These are phyloP conservation scores for Cinclus cinclus DNA, from an alignment of 2,113 vertebrate genomes.

Conservation along the genomic window DNA sequence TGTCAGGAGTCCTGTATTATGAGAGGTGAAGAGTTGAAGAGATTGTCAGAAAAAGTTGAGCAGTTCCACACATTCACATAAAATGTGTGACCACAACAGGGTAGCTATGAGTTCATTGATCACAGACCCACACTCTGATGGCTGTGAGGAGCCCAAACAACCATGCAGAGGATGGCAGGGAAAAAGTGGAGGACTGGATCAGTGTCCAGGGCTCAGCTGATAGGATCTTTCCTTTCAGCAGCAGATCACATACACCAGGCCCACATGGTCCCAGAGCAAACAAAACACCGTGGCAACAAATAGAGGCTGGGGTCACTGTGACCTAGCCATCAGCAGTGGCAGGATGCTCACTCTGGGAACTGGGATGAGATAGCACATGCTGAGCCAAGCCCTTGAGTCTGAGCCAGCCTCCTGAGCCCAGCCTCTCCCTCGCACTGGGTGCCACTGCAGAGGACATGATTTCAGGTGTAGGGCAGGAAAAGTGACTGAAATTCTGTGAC, in stretches of 20 bases:
- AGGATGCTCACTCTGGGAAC: neutral
- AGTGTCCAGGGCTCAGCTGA: neutral
- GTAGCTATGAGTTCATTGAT: neutral
- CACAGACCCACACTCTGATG: neutral
- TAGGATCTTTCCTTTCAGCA: neutral
- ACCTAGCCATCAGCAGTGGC: neutral
- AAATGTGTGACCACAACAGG: neutral
- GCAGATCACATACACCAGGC: neutral
- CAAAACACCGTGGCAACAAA: neutral
- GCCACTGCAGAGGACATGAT: neutral
- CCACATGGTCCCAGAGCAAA: neutral
- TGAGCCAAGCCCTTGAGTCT: neutral
- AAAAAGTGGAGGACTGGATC: fast-evolving
- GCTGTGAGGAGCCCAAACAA: neutral
- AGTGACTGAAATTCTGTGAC: neutral
- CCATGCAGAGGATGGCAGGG: neutral
- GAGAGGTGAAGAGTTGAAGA: neutral
- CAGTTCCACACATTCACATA: neutral
- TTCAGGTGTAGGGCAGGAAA: neutral
- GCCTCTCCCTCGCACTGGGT: neutral
- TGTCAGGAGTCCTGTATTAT: neutral
- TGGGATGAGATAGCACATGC: neutral
- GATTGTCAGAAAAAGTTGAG: neutral
- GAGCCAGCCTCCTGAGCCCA: neutral
- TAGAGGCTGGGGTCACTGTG: neutral